Evolutionary conservation across 2,113 vertebrate genomes (phyloP).

Genomic region (Epinephelus cyanopodus): DNA sequence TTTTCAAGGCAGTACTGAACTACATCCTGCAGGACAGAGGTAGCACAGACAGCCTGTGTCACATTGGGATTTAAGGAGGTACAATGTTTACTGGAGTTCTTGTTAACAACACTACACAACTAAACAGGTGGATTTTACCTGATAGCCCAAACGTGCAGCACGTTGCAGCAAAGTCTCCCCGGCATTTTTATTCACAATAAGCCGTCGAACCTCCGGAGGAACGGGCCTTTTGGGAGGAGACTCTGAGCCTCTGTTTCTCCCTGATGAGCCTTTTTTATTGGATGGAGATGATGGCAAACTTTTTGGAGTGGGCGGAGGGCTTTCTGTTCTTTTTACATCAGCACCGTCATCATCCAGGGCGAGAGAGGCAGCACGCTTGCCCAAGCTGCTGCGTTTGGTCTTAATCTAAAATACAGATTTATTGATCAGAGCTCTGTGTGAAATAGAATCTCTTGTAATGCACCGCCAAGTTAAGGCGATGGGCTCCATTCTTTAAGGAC

Average conservation of each 20-base stretch:
- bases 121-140: conserved; percentile 81
- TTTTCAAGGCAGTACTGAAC: conserved; percentile 98
- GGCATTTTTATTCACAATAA: conserved; percentile 98
- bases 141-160: conserved; percentile 95
- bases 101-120: background rate
- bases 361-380: conserved; percentile 74
- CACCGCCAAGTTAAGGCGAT: conserved; percentile 19
- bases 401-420: conserved; percentile 75
- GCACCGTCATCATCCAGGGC: conserved; percentile 65
- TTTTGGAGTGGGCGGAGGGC: conserved; percentile 78
- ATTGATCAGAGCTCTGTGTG: conserved; percentile 38
- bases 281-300: conserved; percentile 68
- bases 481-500: conserved; percentile 19
- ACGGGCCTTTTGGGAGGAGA: conserved; percentile 82
- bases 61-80: background rate
- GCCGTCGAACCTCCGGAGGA: conserved; percentile 93
- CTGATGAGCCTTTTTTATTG: conserved; percentile 83
- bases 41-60: background rate
- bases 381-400: conserved; percentile 78
- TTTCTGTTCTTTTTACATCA: conserved; percentile 79
- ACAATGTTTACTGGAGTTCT: background rate
- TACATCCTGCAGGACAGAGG: conserved; percentile 87
- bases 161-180: conserved; percentile 96
- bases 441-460: conserved; percentile 27
- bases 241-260: conserved; percentile 82